Evolutionary conservation across 2,113 vertebrate species (phyloP).

Genomic region (Willisornis vidua): DNA sequence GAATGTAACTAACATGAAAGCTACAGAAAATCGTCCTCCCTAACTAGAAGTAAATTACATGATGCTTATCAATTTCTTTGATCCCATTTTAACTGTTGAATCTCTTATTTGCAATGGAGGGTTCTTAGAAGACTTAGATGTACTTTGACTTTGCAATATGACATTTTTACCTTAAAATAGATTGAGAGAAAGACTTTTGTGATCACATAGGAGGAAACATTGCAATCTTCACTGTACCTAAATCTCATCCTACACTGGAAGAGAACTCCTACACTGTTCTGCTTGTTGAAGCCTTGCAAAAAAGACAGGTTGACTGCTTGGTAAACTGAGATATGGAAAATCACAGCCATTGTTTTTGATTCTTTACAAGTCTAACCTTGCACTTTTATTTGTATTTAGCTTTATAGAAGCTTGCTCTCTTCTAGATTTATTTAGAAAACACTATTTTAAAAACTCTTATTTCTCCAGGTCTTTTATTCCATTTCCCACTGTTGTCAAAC

Average conservation of each 20-base stretch:
- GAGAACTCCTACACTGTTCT: neutral
- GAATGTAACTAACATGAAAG: slow-evolving; percentile 13
- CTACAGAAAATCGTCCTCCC: neutral
- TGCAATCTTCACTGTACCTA: neutral
- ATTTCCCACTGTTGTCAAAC: neutral
- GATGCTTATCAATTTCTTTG: neutral
- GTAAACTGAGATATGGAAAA: neutral
- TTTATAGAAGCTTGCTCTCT: neutral
- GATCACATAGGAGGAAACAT: neutral
- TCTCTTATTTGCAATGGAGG: neutral
- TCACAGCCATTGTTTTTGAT: neutral
- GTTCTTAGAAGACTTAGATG: neutral
- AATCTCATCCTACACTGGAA: neutral
- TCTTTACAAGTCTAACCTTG: neutral
- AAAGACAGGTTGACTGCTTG: neutral
- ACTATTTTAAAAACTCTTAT: neutral
- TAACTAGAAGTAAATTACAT: slow-evolving; percentile 6
- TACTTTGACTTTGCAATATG: neutral
- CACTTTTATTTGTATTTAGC: neutral
- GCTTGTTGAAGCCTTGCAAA: neutral
- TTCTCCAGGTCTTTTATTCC: neutral
- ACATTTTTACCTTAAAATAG: neutral
- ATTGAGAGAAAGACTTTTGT: neutral
- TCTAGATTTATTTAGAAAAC: neutral
- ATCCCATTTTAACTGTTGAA: neutral